Percentiles rank a stretch among this genome's conserved stretches.
phyloP scores from a whole-genome alignment of 2,888 invertebrate genomes.

The Dinocampus coccinellae region DNA sequence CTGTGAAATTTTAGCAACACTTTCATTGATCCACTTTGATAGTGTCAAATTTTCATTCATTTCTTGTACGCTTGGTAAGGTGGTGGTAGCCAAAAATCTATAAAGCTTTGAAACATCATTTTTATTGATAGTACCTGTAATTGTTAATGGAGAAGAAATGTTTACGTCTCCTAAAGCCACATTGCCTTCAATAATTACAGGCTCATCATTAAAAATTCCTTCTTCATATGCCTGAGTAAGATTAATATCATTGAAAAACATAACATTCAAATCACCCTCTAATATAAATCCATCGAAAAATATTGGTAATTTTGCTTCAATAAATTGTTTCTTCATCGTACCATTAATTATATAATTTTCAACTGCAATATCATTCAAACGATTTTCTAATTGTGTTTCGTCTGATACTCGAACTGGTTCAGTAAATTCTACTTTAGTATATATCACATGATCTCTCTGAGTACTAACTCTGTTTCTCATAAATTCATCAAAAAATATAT shows the following conservation, averaged over 20 bases:
- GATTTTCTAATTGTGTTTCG: constrained; percentile 44
- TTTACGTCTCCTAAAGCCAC: constrained; percentile 49
- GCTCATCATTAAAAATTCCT: constrained; percentile 48
- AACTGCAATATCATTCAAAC: constrained; percentile 52
- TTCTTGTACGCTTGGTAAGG: background rate
- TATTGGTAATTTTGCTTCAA: constrained; percentile 42
- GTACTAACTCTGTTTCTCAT: constrained; percentile 50
- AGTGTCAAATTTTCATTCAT: background rate
- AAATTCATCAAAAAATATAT: constrained; percentile 55
- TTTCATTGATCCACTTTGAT: background rate
- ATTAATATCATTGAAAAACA: constrained; percentile 47
- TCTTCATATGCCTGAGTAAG: constrained; percentile 42
- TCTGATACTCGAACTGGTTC: constrained; percentile 50
- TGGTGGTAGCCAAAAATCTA: background rate
- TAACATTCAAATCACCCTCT: constrained; percentile 42
- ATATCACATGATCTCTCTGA: constrained; percentile 44
- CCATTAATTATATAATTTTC: constrained; percentile 50
- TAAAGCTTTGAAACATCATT: constrained; percentile 25
- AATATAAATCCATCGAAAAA: constrained; percentile 48
- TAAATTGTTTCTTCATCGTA: constrained; percentile 41
- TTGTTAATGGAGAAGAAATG: constrained; percentile 29
- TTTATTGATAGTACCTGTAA: constrained; percentile 48
- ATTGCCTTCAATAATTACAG: constrained; percentile 54
- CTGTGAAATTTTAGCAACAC: background rate
- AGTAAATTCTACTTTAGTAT: constrained; percentile 50